Evolutionary conservation across 2,888 invertebrate genomes (phyloP), one percentile per base, ranked within the genome.

Genomic region (Alitta virens): DNA sequence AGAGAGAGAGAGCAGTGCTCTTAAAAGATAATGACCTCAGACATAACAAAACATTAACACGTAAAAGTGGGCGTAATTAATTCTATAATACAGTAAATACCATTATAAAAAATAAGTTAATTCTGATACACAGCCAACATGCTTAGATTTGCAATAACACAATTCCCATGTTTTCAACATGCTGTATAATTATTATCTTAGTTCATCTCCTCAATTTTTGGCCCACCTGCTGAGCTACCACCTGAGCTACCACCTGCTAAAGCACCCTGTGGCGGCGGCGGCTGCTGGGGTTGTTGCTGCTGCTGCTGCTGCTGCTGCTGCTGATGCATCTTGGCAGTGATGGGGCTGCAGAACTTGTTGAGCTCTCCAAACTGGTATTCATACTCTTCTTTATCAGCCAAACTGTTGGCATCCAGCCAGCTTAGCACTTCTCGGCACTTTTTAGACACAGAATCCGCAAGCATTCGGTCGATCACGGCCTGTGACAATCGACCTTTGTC

Each of bases 361-460:
- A 90, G 83, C 56, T 90, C 88, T 74, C 90, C 89, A 71, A 92
- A 82, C 73, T 88, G 90, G 68, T 88, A 86, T 56, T 91, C 91
- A 70, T 88, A 88, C 70, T 92, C 91, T 9, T 88, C 88, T 71
- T 89, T 89, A 57, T 90, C 88, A 7, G 92, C 93, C 50, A 91
- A 83, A 1, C 87, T 86, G 77, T 93, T 92, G 25, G 84, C 82
- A 72, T 94, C 94, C 43, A 94, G 82, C 94, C 94, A 94, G 14
- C 86, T 83, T 60, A 92, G 84, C 62, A 89, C 88, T 14, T 87
- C 87, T 24, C 86, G 84, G 60, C 80, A 78, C 27, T 72, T 74
- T 18, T 75, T 78, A 18, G 69, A 67, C 0, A 91, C 89, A 16
- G 84, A 79, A 54, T 87, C 78, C 24, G 66, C 64, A 43, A 78